These are phyloP conservation scores for Teleiodes luculella DNA, from an alignment of 2,888 invertebrate species.

Conservation along the genomic window DNA sequence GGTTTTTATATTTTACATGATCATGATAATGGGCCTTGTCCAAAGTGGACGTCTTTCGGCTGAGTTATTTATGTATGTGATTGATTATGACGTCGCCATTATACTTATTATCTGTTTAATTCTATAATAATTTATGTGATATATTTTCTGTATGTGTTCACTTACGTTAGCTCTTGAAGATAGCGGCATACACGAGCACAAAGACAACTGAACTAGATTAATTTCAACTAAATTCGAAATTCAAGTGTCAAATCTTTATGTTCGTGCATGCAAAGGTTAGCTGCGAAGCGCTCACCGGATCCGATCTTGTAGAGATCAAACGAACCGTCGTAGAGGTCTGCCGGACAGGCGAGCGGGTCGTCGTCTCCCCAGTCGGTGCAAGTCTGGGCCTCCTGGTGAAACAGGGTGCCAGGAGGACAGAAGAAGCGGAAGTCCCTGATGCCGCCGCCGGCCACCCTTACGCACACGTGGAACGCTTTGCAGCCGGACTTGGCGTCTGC, in stretches of 20 bases:
- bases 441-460: conserved; percentile 88
- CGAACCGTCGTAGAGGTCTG: conserved; percentile 90
- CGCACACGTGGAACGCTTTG: conserved; percentile 94
- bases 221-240: neutral
- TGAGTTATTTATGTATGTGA: too few species aligned
- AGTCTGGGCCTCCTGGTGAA: conserved; percentile 94
- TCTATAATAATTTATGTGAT: too few species aligned
- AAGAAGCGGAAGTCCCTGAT: conserved; percentile 91
- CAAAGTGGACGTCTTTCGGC: too few species aligned
- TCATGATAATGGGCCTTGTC: too few species aligned
- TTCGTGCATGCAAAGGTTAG: conserved; percentile 34
- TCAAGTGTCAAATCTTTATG: neutral
- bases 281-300: conserved; percentile 81
- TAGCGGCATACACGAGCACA: neutral
- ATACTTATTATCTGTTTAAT: too few species aligned
- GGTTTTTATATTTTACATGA: too few species aligned
- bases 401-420: conserved; percentile 93
- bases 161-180: neutral
- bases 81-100: too few species aligned
- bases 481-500: conserved; percentile 92
- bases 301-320: conserved; percentile 91
- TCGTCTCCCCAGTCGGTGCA: conserved; percentile 94
- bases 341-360: conserved; percentile 86
- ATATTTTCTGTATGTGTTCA: neutral
- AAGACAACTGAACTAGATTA: neutral